Percentiles rank a stretch among this genome's conserved stretches.
Evolutionary conservation across 2,113 vertebrate genomes (phyloP).

Genomic region (Climacteris rufus): DNA sequence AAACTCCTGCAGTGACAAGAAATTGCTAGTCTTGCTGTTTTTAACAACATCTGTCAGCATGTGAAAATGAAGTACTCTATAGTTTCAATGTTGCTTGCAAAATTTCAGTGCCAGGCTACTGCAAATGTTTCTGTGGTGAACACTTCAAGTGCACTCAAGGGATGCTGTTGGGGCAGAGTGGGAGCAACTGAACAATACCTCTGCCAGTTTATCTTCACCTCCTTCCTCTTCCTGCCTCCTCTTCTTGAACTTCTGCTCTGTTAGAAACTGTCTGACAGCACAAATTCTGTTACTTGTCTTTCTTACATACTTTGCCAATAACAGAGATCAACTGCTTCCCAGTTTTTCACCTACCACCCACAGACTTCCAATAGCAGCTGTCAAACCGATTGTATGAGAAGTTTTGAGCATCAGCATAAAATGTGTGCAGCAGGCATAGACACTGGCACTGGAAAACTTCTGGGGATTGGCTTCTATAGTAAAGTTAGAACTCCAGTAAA

Average conservation of each 20-base stretch:
- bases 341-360: background rate
- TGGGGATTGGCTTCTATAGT: background rate
- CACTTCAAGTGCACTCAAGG: background rate
- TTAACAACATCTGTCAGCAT: background rate
- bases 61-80: background rate
- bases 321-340: background rate
- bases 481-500: background rate
- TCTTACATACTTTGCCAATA: fast-evolving
- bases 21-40: background rate
- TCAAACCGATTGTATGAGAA: background rate
- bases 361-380: background rate
- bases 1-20: background rate
- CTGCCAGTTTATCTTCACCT: background rate
- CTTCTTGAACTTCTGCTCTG: background rate
- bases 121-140: background rate
- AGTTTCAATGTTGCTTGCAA: background rate
- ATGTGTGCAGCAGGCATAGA: background rate
- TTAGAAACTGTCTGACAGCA: background rate
- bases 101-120: background rate
- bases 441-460: background rate
- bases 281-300: background rate
- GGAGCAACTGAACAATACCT: background rate
- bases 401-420: background rate
- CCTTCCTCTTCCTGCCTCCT: background rate
- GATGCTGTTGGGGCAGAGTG: fast-evolving